Evolutionary conservation across 2,888 invertebrate species (phyloP), one percentile per base, ranked within the genome.

Genomic region (Hirtodrosophila trivittata): DNA sequence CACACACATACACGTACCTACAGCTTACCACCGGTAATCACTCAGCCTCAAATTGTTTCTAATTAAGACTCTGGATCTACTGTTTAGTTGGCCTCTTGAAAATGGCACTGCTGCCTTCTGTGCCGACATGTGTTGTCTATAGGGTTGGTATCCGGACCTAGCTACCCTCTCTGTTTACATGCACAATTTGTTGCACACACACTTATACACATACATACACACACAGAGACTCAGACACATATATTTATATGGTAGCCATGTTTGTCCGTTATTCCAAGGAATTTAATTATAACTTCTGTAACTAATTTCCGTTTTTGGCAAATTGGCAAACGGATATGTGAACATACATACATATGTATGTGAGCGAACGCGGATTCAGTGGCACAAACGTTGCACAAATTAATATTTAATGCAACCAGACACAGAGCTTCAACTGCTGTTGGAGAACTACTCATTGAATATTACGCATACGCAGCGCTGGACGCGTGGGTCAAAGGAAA

Each of bases 281-380:
- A 82, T 85, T 82, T 82, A 82, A 82, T 82, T 82, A 82, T 85
- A 83, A 82, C 77, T 82, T 82, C 77, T 82, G 80, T 67, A 86
- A 86, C 82, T 82, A 86, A 86, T 86, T 82, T 86, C 80, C 82
- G 83, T 77, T 80, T 77, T 75, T 76, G 58, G 69, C 66, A 76
- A 73, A 73, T 75, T 57, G 66, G 69, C 63, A 62, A 64, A 65
- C 74, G 80, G 74, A 74, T 66, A 71, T 63, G 16, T 58, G 66
- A 51, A 33, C 59, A 67, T 66, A 66, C 51, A n/a, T n/a, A n/a
- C n/a, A n/a, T n/a, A n/a, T n/a, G n/a, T n/a, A n/a, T n/a, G n/a
- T n/a, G n/a, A n/a, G n/a, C n/a, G n/a, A n/a, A n/a, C n/a, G n/a
- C n/a, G 39, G 26, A 35, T 38, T 43, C 42, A 12, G 16, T 66